Evolutionary conservation across 1,140 invertebrate species (phyloP), one percentile per base, ranked within the genome.

Genomic region (Zeugodacus cucurbitae): DNA sequence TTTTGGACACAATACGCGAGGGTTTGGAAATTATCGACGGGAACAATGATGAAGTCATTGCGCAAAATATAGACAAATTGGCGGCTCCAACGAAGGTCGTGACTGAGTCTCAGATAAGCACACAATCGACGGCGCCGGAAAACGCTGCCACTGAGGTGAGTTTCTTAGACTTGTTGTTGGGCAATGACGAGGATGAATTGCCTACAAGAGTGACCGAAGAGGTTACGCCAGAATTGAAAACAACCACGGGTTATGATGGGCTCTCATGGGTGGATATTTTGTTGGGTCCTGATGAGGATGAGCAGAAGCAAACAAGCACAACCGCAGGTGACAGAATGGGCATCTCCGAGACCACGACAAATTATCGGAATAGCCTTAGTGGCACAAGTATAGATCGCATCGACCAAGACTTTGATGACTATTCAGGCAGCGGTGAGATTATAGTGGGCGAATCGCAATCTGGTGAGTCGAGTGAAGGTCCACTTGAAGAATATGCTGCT

Each of bases 1-100:
- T 93, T 11, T 74, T 93, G 14, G 93, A 93, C 70, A 92, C 91
- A 0, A 89, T 93, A 3, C 89, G 93, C 1, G 93, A 93, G 17
- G 93, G 93, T 37, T 88, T 93, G 0, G 92, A 93, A 88, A 92
- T 92, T 54, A 93, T 93, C 20, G 93, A 93, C 86, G 89, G 90
- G 11, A 93, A 93, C 67, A 93, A 92, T 89, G 91, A 92, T 64
- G 89, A 92, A 87, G 91, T 92, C 91, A 17, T 93, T 29, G 90
- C 90, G 32, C 90, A 90, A 17, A 92, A 93, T 86, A 44, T 91
- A 34, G 91, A 93, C 58, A 48, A 91, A 58, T 86, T 92, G 62
- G 89, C 62, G 0, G 11, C 59, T 87, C 0, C 82, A 37, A 62
- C 88, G 22, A 58, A 48, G 22, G 44, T 54, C n/a, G 48, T 54